Conservation (phyloP, 2,888 invertebrate species). For the Phania funesta region DNA sequence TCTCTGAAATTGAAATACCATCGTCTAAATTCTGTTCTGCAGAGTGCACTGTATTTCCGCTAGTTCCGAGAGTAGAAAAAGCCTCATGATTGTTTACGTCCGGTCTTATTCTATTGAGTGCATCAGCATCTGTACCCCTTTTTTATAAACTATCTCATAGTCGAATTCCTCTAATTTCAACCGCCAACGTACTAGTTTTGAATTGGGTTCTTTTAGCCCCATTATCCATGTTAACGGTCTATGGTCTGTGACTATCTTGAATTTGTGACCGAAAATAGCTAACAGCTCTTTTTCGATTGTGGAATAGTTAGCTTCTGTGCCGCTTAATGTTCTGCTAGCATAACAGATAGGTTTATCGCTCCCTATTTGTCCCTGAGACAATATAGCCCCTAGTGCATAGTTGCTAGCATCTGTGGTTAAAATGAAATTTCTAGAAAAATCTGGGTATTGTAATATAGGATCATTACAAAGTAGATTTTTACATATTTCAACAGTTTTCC, state of each 20-base stretch:
- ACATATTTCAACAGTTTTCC: slow-evolving; percentile 47
- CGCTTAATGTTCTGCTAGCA: slow-evolving; percentile 70
- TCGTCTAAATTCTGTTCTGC: slow-evolving; percentile 39
- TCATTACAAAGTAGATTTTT: slow-evolving; percentile 61
- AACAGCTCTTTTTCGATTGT: slow-evolving; percentile 72
- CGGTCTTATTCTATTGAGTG: neutral
- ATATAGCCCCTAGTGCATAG: slow-evolving; percentile 70
- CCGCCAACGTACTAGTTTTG: slow-evolving; percentile 48
- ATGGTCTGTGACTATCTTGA: slow-evolving; percentile 74
- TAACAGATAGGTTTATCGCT: slow-evolving; percentile 67
- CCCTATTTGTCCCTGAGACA: slow-evolving; percentile 69
- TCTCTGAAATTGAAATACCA: slow-evolving; percentile 36
- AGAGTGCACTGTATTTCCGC: neutral
- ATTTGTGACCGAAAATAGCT: slow-evolving; percentile 72
- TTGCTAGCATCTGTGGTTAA: slow-evolving; percentile 73
- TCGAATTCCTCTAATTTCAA: slow-evolving; percentile 16
- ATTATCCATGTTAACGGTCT: slow-evolving; percentile 72
- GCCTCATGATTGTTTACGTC: too few relatives aligned
- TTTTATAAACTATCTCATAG: neutral
- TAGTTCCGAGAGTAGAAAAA: too few relatives aligned
- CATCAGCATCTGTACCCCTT: neutral
- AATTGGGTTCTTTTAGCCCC: slow-evolving; percentile 50
- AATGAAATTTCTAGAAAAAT: slow-evolving; percentile 66
- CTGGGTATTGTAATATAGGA: slow-evolving; percentile 74
- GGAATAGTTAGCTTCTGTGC: slow-evolving; percentile 69